Base-by-base conservation (phyloP, 1,140 invertebrate genomes). In the Rhyzopertha dominica region DNA sequence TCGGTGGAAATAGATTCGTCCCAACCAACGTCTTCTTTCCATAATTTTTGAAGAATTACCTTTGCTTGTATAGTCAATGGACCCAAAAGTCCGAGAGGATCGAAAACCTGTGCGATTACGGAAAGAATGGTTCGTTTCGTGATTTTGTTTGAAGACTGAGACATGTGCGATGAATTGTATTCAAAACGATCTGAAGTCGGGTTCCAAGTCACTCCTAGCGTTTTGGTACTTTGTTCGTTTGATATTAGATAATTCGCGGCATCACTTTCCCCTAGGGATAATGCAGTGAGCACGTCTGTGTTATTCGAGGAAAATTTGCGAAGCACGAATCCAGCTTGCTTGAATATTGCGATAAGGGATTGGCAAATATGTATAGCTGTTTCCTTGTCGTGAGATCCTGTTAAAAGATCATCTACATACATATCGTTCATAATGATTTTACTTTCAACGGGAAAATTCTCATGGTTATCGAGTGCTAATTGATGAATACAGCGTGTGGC, bases 321-420 rank as follows among this genome's bases (percentile, higher is more conserved):
- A n/a, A n/a, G n/a, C n/a, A n/a, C n/a, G n/a, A n/a, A n/a, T n/a
- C n/a, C n/a, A n/a, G n/a, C n/a, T n/a, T n/a, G n/a, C n/a, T n/a
- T n/a, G n/a, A n/a, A n/a, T n/a, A n/a, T n/a, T n/a, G n/a, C n/a
- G n/a, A n/a, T n/a, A n/a, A n/a, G n/a, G n/a, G n/a, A n/a, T n/a
- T n/a, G n/a, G n/a, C n/a, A n/a, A n/a, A n/a, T n/a, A n/a, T 17
- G 3, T 20, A 56, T 4, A n/a, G n/a, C 8, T 9, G 9, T n/a
- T 24, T 47, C 7, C 14, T 10, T 7, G 2, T 46, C 19, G 12
- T 32, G 24, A 17, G 23, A 3, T 4, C 51, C 47, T 9, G 30
- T 47, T 1, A 63, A 14, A 10, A 59, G 7, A 40, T 65, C 62
- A 32, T 68, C 64, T 4, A 66, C 51, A 40, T 66, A 68, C 17